These are phyloP conservation scores for Eublepharis macularius DNA, from an alignment of 2,113 vertebrate species.

Conservation along the genomic window DNA sequence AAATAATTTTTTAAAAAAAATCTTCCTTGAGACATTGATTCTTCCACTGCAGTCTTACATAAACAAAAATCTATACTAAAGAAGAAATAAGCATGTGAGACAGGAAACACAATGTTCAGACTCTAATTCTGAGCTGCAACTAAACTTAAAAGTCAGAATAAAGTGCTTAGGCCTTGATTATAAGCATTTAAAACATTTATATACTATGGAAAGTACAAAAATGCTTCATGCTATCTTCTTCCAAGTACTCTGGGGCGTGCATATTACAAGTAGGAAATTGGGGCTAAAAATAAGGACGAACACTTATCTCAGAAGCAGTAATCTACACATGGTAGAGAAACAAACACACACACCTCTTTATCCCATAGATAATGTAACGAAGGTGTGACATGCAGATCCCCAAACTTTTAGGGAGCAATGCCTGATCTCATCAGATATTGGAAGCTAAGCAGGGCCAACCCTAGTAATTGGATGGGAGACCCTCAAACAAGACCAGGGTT, in stretches of 20 bases:
- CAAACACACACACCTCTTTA: too few relatives aligned
- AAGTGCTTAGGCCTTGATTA: background rate
- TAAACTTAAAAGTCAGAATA: background rate
- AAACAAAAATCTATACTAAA: background rate
- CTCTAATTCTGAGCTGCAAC: background rate
- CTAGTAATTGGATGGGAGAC: too few relatives aligned
- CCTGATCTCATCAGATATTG: too few relatives aligned
- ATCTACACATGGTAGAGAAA: too few relatives aligned
- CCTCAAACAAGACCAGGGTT: too few relatives aligned
- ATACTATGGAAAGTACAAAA: background rate
- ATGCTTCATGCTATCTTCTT: background rate
- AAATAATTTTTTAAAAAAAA: background rate
- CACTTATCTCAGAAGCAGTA: background rate
- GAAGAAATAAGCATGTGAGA: background rate
- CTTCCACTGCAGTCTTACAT: background rate
- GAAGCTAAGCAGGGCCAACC: too few relatives aligned
- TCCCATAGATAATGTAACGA: too few relatives aligned
- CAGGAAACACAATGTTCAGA: background rate
- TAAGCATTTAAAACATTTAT: background rate
- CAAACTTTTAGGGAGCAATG: too few relatives aligned
- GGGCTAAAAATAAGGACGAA: background rate
- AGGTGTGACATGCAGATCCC: too few relatives aligned
- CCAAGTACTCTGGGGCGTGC: background rate
- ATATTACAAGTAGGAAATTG: background rate
- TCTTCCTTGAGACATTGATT: background rate